Evolutionary conservation across 2,797 vertebrate genomes (phyloP).

Genomic region (Peromyscus nudipes): DNA sequence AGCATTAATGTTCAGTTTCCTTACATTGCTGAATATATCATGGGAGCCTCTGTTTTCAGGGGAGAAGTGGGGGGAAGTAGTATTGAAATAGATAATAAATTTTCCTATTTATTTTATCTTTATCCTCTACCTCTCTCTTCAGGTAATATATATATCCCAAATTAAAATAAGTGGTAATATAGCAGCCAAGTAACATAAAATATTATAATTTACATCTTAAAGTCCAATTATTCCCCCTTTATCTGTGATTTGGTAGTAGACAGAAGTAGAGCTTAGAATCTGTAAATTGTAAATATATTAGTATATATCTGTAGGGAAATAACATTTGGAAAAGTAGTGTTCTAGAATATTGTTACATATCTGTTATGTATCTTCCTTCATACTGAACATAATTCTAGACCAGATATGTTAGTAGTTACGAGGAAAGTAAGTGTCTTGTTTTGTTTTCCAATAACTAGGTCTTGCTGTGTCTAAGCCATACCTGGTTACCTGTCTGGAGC

Average conservation of each 20-base stretch:
- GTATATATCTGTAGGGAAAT: background rate
- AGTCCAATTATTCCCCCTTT: background rate
- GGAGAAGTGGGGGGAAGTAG: background rate
- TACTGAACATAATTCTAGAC: background rate
- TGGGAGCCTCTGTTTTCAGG: background rate
- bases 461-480: slow-evolving; percentile 46
- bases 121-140: background rate
- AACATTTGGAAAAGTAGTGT: background rate
- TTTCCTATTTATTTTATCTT: background rate
- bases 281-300: background rate
- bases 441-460: background rate
- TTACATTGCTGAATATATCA: background rate
- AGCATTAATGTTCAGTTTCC: background rate
- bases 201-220: background rate
- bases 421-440: background rate
- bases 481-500: slow-evolving; percentile 48
- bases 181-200: slow-evolving; percentile 9
- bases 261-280: background rate
- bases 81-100: background rate
- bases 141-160: background rate
- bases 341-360: background rate
- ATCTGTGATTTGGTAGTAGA: background rate
- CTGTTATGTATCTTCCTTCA: background rate
- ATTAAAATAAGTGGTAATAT: background rate
- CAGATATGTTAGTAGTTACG: background rate